Evolutionary conservation across 2,888 invertebrate species (phyloP).

Genomic region (Leistus spinibarbis): DNA sequence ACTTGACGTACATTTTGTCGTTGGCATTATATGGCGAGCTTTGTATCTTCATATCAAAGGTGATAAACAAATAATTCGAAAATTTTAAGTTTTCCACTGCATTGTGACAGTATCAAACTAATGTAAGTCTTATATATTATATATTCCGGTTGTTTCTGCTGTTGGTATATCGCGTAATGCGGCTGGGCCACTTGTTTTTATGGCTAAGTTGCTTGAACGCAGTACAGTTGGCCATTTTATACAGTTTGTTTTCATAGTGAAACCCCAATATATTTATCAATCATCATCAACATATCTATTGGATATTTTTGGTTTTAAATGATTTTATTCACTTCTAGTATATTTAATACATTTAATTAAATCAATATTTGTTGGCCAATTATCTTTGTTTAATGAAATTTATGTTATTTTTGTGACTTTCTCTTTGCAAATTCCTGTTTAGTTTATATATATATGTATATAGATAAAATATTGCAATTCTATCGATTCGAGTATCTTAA

Average conservation of each 20-base stretch:
- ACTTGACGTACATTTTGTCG: slow-evolving; percentile 39
- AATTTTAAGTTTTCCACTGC: slow-evolving; percentile 21
- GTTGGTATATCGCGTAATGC: slow-evolving; percentile 6
- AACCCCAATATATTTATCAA: slow-evolving; percentile 13
- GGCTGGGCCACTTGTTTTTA: slow-evolving; percentile 16
- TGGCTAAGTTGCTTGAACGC: slow-evolving; percentile 32
- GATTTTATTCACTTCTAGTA: not conserved
- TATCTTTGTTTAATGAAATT: not conserved
- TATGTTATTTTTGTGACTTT: not conserved
- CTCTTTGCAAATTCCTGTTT: not conserved
- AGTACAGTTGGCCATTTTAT: slow-evolving; percentile 39
- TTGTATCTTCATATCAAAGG: slow-evolving; percentile 40
- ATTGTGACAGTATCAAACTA: slow-evolving; percentile 30
- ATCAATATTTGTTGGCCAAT: not conserved
- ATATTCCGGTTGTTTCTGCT: slow-evolving; percentile 7
- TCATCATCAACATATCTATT: slow-evolving; percentile 6
- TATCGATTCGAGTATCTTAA: not conserved
- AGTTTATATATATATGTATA: not conserved
- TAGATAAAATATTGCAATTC: too few relatives aligned
- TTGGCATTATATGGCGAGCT: slow-evolving; percentile 40
- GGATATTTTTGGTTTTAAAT: not conserved
- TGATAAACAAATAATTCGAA: slow-evolving; percentile 37
- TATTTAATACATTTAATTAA: not conserved
- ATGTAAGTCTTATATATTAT: slow-evolving; percentile 30
- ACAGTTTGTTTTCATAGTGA: slow-evolving; percentile 31